Percentiles rank a stretch among this genome's conserved stretches.
Evolutionary conservation across 2,888 invertebrate species (phyloP).

Genomic region (Tipula lateralis): DNA sequence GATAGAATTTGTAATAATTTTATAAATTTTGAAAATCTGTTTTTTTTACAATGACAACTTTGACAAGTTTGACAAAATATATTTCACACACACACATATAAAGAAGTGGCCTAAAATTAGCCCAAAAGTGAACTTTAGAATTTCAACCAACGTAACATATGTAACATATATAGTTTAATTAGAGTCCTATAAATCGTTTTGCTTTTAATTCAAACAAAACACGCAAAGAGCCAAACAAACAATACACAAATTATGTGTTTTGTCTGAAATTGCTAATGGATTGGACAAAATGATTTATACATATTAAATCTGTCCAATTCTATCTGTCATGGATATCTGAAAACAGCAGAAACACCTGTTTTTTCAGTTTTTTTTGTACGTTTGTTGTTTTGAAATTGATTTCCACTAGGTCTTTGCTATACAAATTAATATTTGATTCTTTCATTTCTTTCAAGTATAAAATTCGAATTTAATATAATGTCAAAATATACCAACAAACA

Average conservation of each 20-base stretch:
- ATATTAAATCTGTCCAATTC: not conserved
- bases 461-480: not conserved
- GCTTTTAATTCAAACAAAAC: no score
- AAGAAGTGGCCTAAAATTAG: not conserved
- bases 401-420: not conserved
- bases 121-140: no score
- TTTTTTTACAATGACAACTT: not conserved
- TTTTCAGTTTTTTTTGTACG: not conserved
- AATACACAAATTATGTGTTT: not conserved
- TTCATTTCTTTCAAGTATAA: not conserved
- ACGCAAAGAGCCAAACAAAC: not conserved
- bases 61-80: not conserved
- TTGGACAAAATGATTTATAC: not conserved
- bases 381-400: not conserved
- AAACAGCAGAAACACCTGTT: not conserved
- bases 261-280: not conserved
- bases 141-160: no score
- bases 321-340: not conserved
- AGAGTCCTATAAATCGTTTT: no score
- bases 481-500: not conserved
- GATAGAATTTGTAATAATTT: not conserved
- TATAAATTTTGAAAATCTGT: no score
- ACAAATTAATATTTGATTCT: not conserved
- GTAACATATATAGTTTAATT: no score
- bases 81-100: not conserved